Evolutionary conservation across 2,113 vertebrate species (phyloP), one percentile per base, ranked within the genome.

Genomic region (Romanogobio albipinnatus): DNA sequence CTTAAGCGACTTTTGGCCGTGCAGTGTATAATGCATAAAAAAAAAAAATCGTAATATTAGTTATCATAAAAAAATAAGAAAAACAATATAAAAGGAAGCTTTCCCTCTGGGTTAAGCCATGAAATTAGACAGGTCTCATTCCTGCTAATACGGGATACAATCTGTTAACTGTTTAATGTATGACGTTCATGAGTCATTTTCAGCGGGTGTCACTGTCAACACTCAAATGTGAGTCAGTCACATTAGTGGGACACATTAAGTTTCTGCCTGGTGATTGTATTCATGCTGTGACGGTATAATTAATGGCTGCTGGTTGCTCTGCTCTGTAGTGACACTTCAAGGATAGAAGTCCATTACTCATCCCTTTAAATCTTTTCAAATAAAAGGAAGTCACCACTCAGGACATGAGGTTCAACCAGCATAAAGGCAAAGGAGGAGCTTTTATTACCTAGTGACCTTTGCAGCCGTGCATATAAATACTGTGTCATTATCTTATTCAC

Each of bases 371-470:
- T 86, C 56, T 76, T 61, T 59, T 85, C 53, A 87, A 83, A 59
- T 58, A 84, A 85, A 75, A 80, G 51, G 4, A 76, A 47, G 79
- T 82, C 47, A 29, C 10, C 2, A 51, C n/a, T 68, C 62, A 84
- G 33, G 84, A 85, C 59, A 47, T 61, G 53, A 5, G 45, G 51
- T 76, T 75, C 70, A 84, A 86, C 47, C 43, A 49, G 85, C 43
- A 80, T 56, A 84, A 81, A 86, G 77, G 59, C 61, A 76, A 53
- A 75, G 76, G 61, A 76, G 81, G 76, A 76, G 81, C 80, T 83
- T 88, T 81, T 83, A 84, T 83, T 76, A 84, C 45, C 75, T 59
- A 11, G 19, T 79, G 82, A 24, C 84, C 78, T 89, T 86, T 76
- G 83, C 68, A 81, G 78, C 61, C 36, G 6, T 66, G 85, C 43